Percentiles rank a stretch among this genome's conserved stretches.
Conservation (phyloP, 2,113 vertebrate species). For the Noctilio leporinus region DNA sequence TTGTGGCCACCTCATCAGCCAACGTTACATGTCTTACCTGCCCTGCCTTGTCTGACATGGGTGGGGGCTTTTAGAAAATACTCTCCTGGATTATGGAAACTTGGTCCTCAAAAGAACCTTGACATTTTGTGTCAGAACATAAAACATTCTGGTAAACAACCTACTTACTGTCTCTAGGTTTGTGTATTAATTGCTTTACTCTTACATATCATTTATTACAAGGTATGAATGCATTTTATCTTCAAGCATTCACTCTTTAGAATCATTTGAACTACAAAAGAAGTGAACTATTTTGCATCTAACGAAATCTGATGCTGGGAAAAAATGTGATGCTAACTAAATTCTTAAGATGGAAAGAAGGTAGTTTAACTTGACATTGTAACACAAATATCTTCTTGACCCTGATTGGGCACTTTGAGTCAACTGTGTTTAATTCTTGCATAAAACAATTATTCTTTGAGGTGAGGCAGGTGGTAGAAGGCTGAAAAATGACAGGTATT, state of each 20-base stretch:
- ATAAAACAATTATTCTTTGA: constrained; percentile 73
- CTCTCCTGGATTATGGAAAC: constrained; percentile 15
- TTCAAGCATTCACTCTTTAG: not conserved
- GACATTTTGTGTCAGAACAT: not conserved
- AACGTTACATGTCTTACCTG: constrained; percentile 27
- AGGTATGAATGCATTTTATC: not conserved
- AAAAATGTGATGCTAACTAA: constrained; percentile 11
- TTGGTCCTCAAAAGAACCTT: constrained; percentile 3
- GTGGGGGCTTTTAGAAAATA: constrained; percentile 32
- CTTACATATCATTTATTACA: not conserved
- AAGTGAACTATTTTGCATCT: not conserved
- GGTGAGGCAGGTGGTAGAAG: constrained; percentile 74
- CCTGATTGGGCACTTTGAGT: constrained; percentile 16
- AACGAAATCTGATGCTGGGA: not conserved
- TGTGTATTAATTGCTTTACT: not conserved
- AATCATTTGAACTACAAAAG: not conserved
- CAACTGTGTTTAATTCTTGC: constrained; percentile 68
- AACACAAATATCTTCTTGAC: constrained; percentile 39
- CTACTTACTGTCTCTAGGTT: not conserved
- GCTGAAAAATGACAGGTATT: constrained; percentile 79
- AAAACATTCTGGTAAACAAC: not conserved
- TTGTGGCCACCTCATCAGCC: constrained; percentile 50
- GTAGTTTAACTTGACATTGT: not conserved
- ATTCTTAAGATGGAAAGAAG: constrained; percentile 24
- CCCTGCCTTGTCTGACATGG: constrained; percentile 12